Evolutionary conservation across 2,113 vertebrate genomes (phyloP).

Genomic region (Cebidichthys violaceus): DNA sequence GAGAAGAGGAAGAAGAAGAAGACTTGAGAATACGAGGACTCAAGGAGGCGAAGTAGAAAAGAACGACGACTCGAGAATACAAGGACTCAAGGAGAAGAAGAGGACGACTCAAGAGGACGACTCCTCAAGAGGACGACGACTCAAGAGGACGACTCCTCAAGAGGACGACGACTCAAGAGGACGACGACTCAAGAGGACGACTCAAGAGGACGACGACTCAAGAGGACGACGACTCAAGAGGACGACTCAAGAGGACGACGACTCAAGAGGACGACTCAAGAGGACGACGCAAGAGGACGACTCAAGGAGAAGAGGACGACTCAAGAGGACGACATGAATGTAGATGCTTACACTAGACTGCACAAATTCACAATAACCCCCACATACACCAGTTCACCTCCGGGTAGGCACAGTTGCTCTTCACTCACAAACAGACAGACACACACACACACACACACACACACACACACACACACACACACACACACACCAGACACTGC

Average conservation of each 20-base stretch:
- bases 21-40: neutral
- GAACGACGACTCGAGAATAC: neutral
- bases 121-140: too few relatives aligned
- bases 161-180: too few relatives aligned
- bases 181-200: neutral
- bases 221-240: neutral
- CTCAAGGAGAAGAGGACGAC: neutral
- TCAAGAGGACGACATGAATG: neutral
- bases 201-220: too few relatives aligned
- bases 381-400: neutral
- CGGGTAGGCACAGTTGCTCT: slow-evolving; percentile 24
- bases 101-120: too few relatives aligned
- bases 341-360: slow-evolving; percentile 11
- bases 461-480: slow-evolving; percentile 27
- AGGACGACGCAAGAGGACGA: too few relatives aligned
- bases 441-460: slow-evolving; percentile 28
- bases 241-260: neutral
- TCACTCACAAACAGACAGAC: slow-evolving; percentile 1
- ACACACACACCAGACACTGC: slow-evolving; percentile 66
- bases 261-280: neutral
- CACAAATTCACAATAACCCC: neutral
- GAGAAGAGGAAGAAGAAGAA: neutral
- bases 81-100: too few relatives aligned
- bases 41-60: neutral
- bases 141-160: too few relatives aligned